Percentiles rank a stretch among this genome's conserved stretches.
These are phyloP conservation scores for Oncorhynchus tshawytscha DNA, from an alignment of 2,113 vertebrate genomes.

Conservation along the genomic window DNA sequence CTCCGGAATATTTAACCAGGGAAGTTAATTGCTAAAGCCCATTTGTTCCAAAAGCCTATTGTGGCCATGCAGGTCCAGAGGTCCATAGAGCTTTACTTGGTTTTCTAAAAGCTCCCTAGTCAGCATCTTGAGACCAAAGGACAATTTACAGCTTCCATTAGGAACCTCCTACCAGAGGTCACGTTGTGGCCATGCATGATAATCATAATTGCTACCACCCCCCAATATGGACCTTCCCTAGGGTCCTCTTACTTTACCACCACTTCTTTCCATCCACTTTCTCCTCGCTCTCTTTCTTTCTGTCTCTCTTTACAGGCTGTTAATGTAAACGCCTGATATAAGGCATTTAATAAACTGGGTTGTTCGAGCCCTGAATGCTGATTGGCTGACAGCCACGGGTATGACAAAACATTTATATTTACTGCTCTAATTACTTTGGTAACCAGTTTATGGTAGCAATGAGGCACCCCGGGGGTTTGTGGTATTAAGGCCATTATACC, in stretches of 20 bases:
- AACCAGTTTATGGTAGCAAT: too few relatives aligned
- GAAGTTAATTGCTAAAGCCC: constrained; percentile 48
- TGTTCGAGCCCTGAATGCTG: too few relatives aligned
- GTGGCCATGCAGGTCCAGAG: constrained; percentile 1
- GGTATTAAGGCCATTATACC: too few relatives aligned
- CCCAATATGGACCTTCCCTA: constrained; percentile 4
- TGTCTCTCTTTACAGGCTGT: not conserved
- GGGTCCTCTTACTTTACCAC: not conserved
- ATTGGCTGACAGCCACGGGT: too few relatives aligned
- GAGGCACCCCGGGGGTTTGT: too few relatives aligned
- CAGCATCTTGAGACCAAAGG: constrained; percentile 47
- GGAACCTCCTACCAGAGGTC: constrained; percentile 27
- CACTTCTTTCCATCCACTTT: not conserved
- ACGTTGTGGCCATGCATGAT: constrained; percentile 24
- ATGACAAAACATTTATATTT: too few relatives aligned
- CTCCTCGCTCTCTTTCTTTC: not conserved
- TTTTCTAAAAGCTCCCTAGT: constrained; percentile 33
- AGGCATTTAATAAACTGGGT: too few relatives aligned
- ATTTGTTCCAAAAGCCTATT: constrained; percentile 27
- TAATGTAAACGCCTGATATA: too few relatives aligned
- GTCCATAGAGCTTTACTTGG: not conserved
- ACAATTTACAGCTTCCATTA: constrained; percentile 48
- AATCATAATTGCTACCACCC: constrained; percentile 38
- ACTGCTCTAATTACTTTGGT: too few relatives aligned
- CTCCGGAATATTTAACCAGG: constrained; percentile 28